phyloP scores from a whole-genome alignment of 2,113 vertebrate species.

The Aptenodytes patagonicus region DNA sequence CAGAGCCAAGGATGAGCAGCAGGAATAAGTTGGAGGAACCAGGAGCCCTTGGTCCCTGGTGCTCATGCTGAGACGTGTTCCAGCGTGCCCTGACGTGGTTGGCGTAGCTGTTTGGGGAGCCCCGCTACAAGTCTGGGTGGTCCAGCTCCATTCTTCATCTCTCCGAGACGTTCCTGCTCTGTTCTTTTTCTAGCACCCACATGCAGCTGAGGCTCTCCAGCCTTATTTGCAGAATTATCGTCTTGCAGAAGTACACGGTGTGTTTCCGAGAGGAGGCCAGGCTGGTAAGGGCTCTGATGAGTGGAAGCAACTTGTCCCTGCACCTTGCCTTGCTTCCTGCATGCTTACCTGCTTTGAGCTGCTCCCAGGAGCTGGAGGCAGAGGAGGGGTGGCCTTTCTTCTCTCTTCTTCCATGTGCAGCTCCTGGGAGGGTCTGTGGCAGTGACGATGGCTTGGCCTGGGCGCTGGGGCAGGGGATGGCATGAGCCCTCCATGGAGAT shows the following conservation, averaged over 20 bases:
- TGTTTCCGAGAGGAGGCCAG: slow-evolving; percentile 47
- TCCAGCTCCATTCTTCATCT: neutral
- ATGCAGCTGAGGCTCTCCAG: neutral
- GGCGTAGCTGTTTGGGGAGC: neutral
- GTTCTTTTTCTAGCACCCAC: slow-evolving; percentile 18
- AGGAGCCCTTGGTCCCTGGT: neutral
- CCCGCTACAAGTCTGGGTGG: neutral
- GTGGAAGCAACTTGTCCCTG: neutral
- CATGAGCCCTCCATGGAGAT: neutral
- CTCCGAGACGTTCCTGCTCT: neutral
- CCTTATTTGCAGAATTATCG: slow-evolving; percentile 42
- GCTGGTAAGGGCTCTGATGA: slow-evolving; percentile 19
- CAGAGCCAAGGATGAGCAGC: neutral
- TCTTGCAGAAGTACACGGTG: slow-evolving; percentile 51
- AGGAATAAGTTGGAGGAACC: neutral
- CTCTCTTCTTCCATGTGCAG: neutral
- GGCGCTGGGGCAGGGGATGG: too few relatives aligned
- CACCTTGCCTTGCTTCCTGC: neutral
- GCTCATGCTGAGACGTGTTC: neutral
- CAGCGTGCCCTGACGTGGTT: fast-evolving
- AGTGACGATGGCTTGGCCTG: neutral
- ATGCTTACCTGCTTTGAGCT: neutral
- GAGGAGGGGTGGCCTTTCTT: neutral
- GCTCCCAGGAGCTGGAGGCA: neutral
- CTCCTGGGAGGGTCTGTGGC: neutral